These are phyloP conservation scores for Microctenopoma stevenorrisi DNA, from an alignment of 2,797 vertebrate species.

Conservation along the genomic window DNA sequence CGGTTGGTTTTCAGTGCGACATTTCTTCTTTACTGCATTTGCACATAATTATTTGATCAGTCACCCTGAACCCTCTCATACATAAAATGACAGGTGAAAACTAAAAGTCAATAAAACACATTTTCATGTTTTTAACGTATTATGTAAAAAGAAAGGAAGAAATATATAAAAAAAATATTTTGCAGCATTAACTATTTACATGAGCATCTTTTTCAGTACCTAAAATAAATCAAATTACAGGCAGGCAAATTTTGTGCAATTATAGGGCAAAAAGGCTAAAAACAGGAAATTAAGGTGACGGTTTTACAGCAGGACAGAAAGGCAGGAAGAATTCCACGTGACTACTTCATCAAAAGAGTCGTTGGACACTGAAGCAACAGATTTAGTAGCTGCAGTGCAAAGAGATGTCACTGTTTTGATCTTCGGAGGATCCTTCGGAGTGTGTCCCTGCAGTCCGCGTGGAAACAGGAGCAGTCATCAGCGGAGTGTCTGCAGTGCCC, in stretches of 20 bases:
- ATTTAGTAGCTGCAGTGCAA: conserved; percentile 67
- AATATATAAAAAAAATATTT: conserved; percentile 45
- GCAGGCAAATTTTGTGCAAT: conserved; percentile 69
- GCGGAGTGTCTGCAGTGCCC: conserved; percentile 11
- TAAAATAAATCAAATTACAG: conserved; percentile 47
- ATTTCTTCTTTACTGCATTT: conserved; percentile 68
- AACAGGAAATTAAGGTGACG: conserved; percentile 42
- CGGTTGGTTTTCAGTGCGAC: conserved; percentile 14
- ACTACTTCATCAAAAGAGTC: conserved; percentile 30
- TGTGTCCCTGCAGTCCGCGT: conserved; percentile 11
- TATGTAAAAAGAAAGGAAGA: conserved; percentile 58
- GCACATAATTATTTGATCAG: conserved; percentile 45
- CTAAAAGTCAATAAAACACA: conserved; percentile 71
- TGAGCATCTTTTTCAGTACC: conserved; percentile 69
- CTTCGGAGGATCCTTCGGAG: conserved; percentile 47
- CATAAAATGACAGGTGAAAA: conserved; percentile 33
- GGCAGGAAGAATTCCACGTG: not conserved
- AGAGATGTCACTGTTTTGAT: conserved; percentile 51
- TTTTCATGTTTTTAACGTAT: conserved; percentile 46
- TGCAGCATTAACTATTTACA: conserved; percentile 73
- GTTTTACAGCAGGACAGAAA: conserved; percentile 54
- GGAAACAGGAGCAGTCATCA: conserved; percentile 1
- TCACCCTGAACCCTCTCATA: conserved; percentile 32
- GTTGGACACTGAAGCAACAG: not conserved
- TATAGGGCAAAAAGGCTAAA: conserved; percentile 38